Evolutionary conservation across 2,797 vertebrate genomes (phyloP), one percentile per base, ranked within the genome.

Genomic region (Pangasius djambal): DNA sequence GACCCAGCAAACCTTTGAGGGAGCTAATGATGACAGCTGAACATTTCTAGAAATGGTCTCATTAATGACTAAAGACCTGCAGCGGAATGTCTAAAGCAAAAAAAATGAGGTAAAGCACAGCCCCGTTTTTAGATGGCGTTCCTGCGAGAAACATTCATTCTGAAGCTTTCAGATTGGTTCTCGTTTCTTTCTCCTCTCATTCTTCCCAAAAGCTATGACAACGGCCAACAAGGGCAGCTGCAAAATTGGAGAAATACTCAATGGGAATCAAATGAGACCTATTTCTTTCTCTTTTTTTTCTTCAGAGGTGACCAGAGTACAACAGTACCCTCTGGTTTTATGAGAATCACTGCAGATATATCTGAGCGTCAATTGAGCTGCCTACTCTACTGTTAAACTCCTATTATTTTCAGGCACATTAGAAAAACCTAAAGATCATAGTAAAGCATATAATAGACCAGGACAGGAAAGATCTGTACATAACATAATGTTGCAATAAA

Each of bases 1-100:
- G 82, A 52, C 44, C 65, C 65, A 85, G 61, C 72, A 72, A 70
- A 3, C 8, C 48, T 85, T 37, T 52, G 18, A 85, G 48, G 65
- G 48, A 52, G 61, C 31, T 52, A 70, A 85, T 85, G 83, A 70
- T 2, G 50, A 40, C 72, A 31, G 16, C 69, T 79, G n/a, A 86
- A 70, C 6, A 28, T 81, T 81, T 34, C 74, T 28, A 37, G 25
- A 37, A 89, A 86, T 75, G 40, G 48, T 74, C 20, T 63, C 52
- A 82, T 86, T 86, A 86, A 82, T 44, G 88, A 72, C 37, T 83
- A 87, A 75, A 89, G 57, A 87, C 78, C 88, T 67, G 79, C 78
- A 89, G 85, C 70, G 34, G 74, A 83, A 89, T 77, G 69, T 83
- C 69, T 77, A 83, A 83, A 55, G 78, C 85, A 83, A 77, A 77